phyloP scores from a whole-genome alignment of 1,140 invertebrate species.

The Lepidurus apus region DNA sequence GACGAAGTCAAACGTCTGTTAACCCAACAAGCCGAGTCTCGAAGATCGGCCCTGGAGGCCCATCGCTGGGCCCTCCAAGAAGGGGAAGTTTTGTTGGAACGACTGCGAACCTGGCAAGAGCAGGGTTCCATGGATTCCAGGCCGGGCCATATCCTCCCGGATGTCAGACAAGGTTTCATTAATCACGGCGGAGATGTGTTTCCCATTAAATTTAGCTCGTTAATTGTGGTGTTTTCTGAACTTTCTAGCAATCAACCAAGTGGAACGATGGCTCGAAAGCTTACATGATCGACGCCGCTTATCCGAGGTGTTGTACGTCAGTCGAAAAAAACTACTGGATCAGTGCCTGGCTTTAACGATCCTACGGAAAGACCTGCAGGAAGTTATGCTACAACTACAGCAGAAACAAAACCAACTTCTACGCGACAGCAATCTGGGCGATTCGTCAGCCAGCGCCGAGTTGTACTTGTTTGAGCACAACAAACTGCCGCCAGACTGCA shows the following conservation, averaged over 20 bases:
- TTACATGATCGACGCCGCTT: constrained; percentile 68
- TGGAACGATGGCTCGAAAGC: constrained; percentile 67
- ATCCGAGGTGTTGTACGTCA: constrained; percentile 67
- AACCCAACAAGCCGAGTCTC: constrained; percentile 56
- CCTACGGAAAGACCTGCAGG: constrained; percentile 63
- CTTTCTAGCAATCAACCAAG: constrained; percentile 52
- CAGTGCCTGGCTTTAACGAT: constrained; percentile 69
- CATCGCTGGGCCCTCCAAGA: constrained; percentile 70
- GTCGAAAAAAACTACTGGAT: constrained; percentile 61
- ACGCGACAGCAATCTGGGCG: constrained; percentile 46
- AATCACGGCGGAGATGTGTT: background rate
- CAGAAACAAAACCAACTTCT: constrained; percentile 47
- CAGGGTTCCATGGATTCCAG: constrained; percentile 67
- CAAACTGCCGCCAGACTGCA: constrained; percentile 65
- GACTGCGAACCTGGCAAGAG: constrained; percentile 58
- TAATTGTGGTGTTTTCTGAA: background rate
- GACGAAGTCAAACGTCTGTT: constrained; percentile 60
- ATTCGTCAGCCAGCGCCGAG: constrained; percentile 64
- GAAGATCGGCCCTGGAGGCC: constrained; percentile 64
- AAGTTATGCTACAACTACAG: constrained; percentile 57
- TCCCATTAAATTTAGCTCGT: background rate
- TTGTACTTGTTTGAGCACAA: constrained; percentile 61
- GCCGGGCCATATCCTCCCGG: constrained; percentile 48
- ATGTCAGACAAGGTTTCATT: constrained; percentile 9
- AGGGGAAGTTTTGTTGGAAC: constrained; percentile 67